Evolutionary conservation across 2,797 vertebrate species (phyloP), one percentile per base, ranked within the genome.

Genomic region (Pelobates cultripes): DNA sequence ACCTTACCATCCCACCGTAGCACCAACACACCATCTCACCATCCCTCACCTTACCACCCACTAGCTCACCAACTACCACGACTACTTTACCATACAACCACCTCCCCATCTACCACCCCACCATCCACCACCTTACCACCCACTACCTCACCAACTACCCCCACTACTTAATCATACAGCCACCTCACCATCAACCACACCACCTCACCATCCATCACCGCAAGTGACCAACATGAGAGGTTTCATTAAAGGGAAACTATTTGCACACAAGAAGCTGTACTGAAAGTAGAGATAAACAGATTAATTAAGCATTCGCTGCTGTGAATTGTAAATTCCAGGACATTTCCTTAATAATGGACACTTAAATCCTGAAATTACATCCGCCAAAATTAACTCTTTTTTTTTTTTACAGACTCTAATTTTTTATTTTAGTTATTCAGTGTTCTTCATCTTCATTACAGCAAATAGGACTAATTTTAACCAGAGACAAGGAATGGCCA

Each of bases 231-330:
- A 28, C 28, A 28, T 28, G 28, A 42, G 61, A 40, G 45, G 14
- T 17, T 40, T 64, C 43, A 17, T 28, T 28, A 66, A 4, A 77
- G 63, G 55, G 70, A 60, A 77, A 77, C 77, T 82, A 82, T 82
- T 82, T 82, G 72, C 69, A 66, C 69, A 10, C 44, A 2, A 44
- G 74, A 66, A 45, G 42, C 61, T 67, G 74, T 76, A 72, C 63
- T 55, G 9, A 77, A 72, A 82, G 69, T 57, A 47, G 6, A 82
- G 73, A 81, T 81, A 77, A 81, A 63, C 57, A 73, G 74, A 82
- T 66, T 82, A 77, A 82, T 82, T 67, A 77, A 44, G 41, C 41
- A 45, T 77, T 77, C 51, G 15, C 53, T 3, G 51, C 13, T 44
- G 40, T 17, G 43, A 44, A 77, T 82, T 55, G 76, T 77, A 82